Evolutionary conservation across 2,113 vertebrate species (phyloP).

Genomic region (Uropsilus gracilis): DNA sequence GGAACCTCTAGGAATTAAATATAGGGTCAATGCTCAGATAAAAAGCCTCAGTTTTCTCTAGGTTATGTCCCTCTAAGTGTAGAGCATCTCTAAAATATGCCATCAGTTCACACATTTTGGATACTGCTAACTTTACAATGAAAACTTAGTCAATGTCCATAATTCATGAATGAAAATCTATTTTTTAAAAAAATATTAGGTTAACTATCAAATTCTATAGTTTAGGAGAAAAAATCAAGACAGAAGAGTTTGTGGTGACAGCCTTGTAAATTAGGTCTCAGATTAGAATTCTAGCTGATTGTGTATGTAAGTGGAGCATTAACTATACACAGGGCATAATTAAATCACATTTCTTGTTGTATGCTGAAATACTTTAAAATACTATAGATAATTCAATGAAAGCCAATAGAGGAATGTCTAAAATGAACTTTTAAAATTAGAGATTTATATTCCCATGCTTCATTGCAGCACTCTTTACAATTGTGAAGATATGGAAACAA

Average conservation of each 20-base stretch:
- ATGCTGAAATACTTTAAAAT: neutral
- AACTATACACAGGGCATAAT: neutral
- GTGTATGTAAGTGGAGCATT: neutral
- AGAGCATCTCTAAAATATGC: neutral
- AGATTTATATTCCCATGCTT: no score
- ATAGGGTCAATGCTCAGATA: neutral
- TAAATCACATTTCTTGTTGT: neutral
- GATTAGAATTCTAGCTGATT: conserved; percentile 13
- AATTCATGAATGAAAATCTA: neutral
- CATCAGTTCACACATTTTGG: neutral
- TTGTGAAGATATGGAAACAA: no score
- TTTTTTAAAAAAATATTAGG: neutral
- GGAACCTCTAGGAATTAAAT: neutral
- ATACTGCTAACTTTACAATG: neutral
- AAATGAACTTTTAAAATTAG: neutral
- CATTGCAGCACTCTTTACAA: no score
- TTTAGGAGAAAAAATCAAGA: neutral
- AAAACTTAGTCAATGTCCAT: neutral
- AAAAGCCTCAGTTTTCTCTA: neutral
- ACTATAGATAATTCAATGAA: neutral
- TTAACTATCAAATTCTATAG: neutral
- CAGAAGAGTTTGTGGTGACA: neutral
- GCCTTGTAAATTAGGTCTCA: neutral
- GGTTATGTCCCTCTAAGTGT: neutral
- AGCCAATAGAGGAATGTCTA: neutral